Conservation (phyloP, 2,888 invertebrate species). For the Philhelius pedissequus region DNA sequence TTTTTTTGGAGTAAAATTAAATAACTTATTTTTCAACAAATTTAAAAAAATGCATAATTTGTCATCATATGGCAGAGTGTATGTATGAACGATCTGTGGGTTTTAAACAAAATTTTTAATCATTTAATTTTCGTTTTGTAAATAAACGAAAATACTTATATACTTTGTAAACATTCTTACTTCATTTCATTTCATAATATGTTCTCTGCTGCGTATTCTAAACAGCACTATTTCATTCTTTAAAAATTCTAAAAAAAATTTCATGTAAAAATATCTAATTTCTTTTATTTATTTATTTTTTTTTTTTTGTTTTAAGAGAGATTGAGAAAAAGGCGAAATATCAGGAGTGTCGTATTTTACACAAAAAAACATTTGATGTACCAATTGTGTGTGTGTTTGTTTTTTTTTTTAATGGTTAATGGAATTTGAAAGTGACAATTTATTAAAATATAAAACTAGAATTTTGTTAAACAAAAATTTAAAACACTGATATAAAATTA, state of each 20-base stretch:
- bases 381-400: not conserved
- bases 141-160: conserved; percentile 29
- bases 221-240: not conserved
- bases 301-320: not conserved
- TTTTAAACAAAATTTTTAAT: conserved; percentile 1
- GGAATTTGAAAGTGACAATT: not conserved
- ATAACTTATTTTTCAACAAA: conserved; percentile 14
- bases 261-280: conserved; percentile 10
- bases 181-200: conserved; percentile 2
- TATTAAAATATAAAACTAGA: conserved; percentile 1
- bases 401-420: not conserved
- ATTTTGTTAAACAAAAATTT: not conserved
- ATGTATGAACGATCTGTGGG: not conserved
- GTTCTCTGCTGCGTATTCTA: not conserved
- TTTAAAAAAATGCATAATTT: conserved; percentile 45
- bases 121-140: conserved; percentile 28
- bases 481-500: conserved; percentile 28
- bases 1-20: conserved; percentile 2
- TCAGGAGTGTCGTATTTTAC: conserved; percentile 2
- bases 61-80: conserved; percentile 45
- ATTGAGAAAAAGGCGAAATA: conserved; percentile 20
- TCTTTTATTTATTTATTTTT: not conserved
- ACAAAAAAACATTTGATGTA: conserved; percentile 14
- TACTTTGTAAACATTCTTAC: not conserved
- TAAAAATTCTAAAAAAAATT: not conserved